Percentiles rank a stretch among this genome's conserved stretches.
These are phyloP conservation scores for Mus minutoides DNA, from an alignment of 2,797 vertebrate genomes.

Conservation along the genomic window DNA sequence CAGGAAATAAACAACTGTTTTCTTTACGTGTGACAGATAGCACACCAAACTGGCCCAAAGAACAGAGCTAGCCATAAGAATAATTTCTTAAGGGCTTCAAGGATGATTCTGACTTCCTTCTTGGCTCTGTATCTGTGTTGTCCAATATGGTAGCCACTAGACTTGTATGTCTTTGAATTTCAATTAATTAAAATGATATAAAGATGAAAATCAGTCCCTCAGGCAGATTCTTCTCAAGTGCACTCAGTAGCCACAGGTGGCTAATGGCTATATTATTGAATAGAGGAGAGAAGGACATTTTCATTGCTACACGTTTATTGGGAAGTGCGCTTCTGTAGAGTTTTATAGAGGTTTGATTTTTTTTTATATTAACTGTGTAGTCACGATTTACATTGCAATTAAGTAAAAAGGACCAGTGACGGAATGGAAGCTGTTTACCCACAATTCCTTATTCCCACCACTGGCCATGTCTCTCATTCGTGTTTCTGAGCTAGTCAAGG, in stretches of 20 bases:
- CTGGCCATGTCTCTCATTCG: slow-evolving; percentile 11
- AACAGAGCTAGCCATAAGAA: background rate
- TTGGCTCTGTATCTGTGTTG: slow-evolving; percentile 11
- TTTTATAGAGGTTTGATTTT: slow-evolving; percentile 55
- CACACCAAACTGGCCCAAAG: background rate
- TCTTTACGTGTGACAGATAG: background rate
- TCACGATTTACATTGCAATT: slow-evolving; percentile 72
- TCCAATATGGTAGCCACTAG: background rate
- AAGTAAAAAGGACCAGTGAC: slow-evolving; percentile 52
- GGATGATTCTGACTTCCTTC: slow-evolving; percentile 5
- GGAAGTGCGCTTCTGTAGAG: slow-evolving; percentile 1
- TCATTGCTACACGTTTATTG: slow-evolving; percentile 54
- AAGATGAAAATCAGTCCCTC: slow-evolving; percentile 17
- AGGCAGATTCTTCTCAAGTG: slow-evolving; percentile 39
- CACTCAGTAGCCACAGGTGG: slow-evolving; percentile 53
- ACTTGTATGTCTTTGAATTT: background rate
- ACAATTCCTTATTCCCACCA: background rate
- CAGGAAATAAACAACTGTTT: background rate
- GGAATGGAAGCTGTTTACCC: slow-evolving; percentile 56
- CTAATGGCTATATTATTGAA: slow-evolving; percentile 53
- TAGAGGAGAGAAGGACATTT: slow-evolving; percentile 33
- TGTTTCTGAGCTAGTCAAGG: background rate
- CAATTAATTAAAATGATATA: slow-evolving; percentile 67
- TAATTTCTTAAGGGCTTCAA: slow-evolving; percentile 35
- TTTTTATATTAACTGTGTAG: slow-evolving; percentile 53